phyloP scores from a whole-genome alignment of 1,140 invertebrate species.

The Vanessa tameamea region DNA sequence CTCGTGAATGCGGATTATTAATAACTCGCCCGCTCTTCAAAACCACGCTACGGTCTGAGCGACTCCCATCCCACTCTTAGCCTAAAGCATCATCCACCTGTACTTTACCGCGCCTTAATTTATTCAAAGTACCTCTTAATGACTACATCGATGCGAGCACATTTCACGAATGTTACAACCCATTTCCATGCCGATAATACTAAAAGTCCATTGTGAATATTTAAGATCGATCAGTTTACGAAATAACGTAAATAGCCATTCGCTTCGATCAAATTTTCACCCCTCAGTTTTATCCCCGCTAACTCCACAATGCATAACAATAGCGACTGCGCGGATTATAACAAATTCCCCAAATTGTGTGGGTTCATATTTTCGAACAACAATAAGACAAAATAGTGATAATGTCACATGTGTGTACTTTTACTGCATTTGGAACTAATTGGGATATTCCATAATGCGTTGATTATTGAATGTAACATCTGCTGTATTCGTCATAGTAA shows the following conservation, averaged over 20 bases:
- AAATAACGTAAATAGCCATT: slow-evolving; percentile 53
- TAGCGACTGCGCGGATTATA: slow-evolving; percentile 73
- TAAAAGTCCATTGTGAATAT: slow-evolving; percentile 2
- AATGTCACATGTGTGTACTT: slow-evolving; percentile 76
- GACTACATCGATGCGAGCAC: slow-evolving; percentile 47
- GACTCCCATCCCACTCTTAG: slow-evolving; percentile 56
- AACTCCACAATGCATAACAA: slow-evolving; percentile 67
- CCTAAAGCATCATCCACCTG: slow-evolving; percentile 66
- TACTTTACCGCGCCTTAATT: slow-evolving; percentile 55
- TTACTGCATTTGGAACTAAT: slow-evolving; percentile 77
- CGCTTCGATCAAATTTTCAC: slow-evolving; percentile 39
- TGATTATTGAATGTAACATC: slow-evolving; percentile 72
- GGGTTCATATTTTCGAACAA: slow-evolving; percentile 74
- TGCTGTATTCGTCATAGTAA: slow-evolving; percentile 48
- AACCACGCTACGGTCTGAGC: slow-evolving; percentile 43
- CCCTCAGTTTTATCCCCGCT: slow-evolving; percentile 51
- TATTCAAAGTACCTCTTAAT: slow-evolving; percentile 60
- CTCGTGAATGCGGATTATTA: slow-evolving; percentile 77
- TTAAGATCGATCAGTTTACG: slow-evolving; percentile 31
- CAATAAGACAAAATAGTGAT: slow-evolving; percentile 78
- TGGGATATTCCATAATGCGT: slow-evolving; percentile 74
- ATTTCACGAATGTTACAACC: slow-evolving; percentile 39
- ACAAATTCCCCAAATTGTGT: slow-evolving; percentile 77
- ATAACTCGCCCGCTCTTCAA: slow-evolving; percentile 69
- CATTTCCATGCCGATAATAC: slow-evolving; percentile 21